A percentile compares a stretch with the other conserved stretches of the same genome.
Conservation (phyloP, 2,888 invertebrate genomes). For the Chalcis sispes region DNA sequence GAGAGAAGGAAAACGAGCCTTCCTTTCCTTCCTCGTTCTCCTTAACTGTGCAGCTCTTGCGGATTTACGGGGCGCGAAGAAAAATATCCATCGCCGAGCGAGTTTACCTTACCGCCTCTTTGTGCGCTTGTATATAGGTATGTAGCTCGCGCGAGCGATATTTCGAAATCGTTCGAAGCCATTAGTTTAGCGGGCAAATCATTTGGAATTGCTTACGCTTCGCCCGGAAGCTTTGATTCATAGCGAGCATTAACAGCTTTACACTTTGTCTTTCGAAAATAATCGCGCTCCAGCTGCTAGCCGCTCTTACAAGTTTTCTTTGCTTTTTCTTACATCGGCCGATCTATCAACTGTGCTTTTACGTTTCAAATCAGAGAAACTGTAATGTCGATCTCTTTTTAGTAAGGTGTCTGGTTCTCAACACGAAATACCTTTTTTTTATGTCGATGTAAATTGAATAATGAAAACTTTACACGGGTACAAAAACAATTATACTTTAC, state of each 20-base stretch:
- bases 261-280: constrained; percentile 46
- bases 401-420: too few relatives aligned
- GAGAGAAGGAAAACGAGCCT: constrained; percentile 58
- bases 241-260: constrained; percentile 28
- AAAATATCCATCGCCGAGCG: constrained; percentile 20
- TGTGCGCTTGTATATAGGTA: not conserved
- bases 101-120: constrained; percentile 3
- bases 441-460: too few relatives aligned
- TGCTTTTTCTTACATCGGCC: too few relatives aligned
- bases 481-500: too few relatives aligned
- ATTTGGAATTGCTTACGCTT: constrained; percentile 4
- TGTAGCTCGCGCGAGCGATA: constrained; percentile 13
- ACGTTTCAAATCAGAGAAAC: not conserved
- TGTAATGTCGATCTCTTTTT: too few relatives aligned
- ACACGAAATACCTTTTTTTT: too few relatives aligned
- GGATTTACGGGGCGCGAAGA: constrained; percentile 24
- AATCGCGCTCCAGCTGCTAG: constrained; percentile 10
- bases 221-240: constrained; percentile 33
- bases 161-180: constrained; percentile 23
- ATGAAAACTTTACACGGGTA: too few relatives aligned
- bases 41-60: too few relatives aligned
- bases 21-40: constrained; percentile 58
- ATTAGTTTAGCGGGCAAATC: constrained; percentile 19
- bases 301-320: constrained; percentile 25
- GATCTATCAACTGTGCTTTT: not conserved